These are phyloP conservation scores for Petrophora chlorosata DNA, from an alignment of 2,888 invertebrate genomes.

Conservation along the genomic window DNA sequence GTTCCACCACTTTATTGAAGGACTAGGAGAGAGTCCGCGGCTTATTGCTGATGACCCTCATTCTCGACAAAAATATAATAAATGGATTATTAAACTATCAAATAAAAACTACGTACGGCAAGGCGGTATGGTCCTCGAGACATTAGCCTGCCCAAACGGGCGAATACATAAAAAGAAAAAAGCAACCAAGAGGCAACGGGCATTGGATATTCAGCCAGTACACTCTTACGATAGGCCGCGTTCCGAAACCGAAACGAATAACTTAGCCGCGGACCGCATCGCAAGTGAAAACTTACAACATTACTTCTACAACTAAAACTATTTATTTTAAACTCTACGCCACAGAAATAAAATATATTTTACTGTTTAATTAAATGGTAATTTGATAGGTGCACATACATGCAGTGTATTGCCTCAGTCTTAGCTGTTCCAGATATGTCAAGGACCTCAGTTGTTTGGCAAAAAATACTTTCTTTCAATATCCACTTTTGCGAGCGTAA, in stretches of 20 bases:
- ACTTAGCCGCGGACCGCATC: conserved; percentile 63
- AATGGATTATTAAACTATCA: no score
- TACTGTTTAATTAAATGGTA: conserved; percentile 31
- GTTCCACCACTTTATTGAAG: no score
- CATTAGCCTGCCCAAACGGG: no score
- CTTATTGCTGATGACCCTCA: no score
- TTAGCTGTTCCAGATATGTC: conserved; percentile 71
- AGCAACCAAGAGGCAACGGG: conserved; percentile 50
- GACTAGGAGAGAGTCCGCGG: no score
- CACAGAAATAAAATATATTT: conserved; percentile 30
- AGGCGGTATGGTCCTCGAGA: no score
- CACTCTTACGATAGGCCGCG: conserved; percentile 61
- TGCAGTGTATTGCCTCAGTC: conserved; percentile 55
- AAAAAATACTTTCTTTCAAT: conserved; percentile 67
- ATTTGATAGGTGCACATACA: conserved; percentile 39
- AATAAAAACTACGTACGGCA: no score
- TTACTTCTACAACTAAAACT: conserved; percentile 25
- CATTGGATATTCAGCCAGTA: conserved; percentile 69
- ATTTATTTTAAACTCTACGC: conserved; percentile 35
- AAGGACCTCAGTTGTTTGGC: conserved; percentile 66
- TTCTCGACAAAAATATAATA: no score
- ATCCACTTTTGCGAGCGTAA: conserved; percentile 42
- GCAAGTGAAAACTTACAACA: conserved; percentile 53
- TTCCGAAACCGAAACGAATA: conserved; percentile 66
- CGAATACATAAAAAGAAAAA: no score